Conservation (phyloP, 2,113 vertebrate species). For the Salminus brasiliensis region DNA sequence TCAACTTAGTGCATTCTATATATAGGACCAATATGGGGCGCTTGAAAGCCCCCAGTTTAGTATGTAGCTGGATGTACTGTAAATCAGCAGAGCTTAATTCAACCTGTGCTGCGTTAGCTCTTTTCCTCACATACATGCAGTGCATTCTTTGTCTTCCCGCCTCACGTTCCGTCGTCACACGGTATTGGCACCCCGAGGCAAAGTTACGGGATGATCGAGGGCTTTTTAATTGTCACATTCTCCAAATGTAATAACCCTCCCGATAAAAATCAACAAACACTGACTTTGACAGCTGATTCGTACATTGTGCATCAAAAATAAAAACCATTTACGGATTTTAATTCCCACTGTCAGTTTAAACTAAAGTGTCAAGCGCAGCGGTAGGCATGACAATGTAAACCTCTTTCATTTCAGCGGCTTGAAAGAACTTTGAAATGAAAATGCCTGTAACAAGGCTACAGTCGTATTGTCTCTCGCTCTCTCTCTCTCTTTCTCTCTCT, state of each 20-base stretch:
- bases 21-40: too few relatives aligned
- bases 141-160: constrained; percentile 15
- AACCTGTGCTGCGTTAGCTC: constrained; percentile 9
- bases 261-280: constrained; percentile 80
- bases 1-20: too few relatives aligned
- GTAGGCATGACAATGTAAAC: constrained; percentile 69
- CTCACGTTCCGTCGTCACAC: constrained; percentile 41
- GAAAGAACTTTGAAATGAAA: constrained; percentile 68
- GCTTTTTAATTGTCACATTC: constrained; percentile 78
- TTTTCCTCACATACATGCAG: not conserved
- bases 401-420: constrained; percentile 67
- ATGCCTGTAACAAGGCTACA: constrained; percentile 56
- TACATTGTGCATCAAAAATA: constrained; percentile 69
- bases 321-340: constrained; percentile 74
- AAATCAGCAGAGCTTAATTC: constrained; percentile 25
- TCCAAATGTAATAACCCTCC: constrained; percentile 76
- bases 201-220: constrained; percentile 70
- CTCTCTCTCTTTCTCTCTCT: not conserved
- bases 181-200: constrained; percentile 50
- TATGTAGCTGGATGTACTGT: too few relatives aligned
- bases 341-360: constrained; percentile 78
- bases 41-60: constrained; percentile 31
- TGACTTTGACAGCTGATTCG: constrained; percentile 72
- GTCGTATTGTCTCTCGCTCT: constrained; percentile 34
- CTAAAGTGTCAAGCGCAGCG: constrained; percentile 70